Evolutionary conservation across 1,140 invertebrate genomes (phyloP), one percentile per base, ranked within the genome.

Genomic region (Drosophila sturtevanti): DNA sequence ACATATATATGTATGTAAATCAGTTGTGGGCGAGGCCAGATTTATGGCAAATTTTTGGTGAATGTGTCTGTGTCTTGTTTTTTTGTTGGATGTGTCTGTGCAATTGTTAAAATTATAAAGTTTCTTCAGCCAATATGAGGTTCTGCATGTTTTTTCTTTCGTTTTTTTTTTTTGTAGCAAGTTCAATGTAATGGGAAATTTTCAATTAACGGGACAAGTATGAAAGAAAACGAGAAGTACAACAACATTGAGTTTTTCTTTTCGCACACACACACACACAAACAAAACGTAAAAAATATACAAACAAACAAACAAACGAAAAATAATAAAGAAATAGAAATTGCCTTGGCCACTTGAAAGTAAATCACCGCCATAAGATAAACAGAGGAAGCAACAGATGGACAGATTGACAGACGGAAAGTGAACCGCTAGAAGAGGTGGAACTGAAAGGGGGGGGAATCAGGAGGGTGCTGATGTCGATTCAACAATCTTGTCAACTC

Each of bases 161-260:
- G 27, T 31, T 31, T 4, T 24, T 31, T 31, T 4, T 24, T 24
- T 1, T 24, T 24, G 4, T 65, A 85, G 77, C 81, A 87, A 87
- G 81, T 86, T 86, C 81, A 86, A 86, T 85, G 73, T 67, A 52
- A 87, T 81, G 79, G 62, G 68, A 87, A 86, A 87, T 68, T 87
- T 75, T 81, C 81, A 78, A 86, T 85, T 81, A 75, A 69, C 52
- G 24, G 71, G 69, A 68, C 52, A 59, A 65, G 61, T 21, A 48
- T 48, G 16, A 48, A 21, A 11, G 10, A 21, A 44, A 41, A 41
- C 14, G 6, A 44, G 7, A 21, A 21, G 9, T 6, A 48, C 41
- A 48, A 48, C 16, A 7, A 48, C 16, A 48, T 48, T 48, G 41
- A 16, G 18, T 48, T 48, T 48, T 48, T 9, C 18, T 44, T 10